Evolutionary conservation across 2,113 vertebrate genomes (phyloP).

Genomic region (Elachura formosa): DNA sequence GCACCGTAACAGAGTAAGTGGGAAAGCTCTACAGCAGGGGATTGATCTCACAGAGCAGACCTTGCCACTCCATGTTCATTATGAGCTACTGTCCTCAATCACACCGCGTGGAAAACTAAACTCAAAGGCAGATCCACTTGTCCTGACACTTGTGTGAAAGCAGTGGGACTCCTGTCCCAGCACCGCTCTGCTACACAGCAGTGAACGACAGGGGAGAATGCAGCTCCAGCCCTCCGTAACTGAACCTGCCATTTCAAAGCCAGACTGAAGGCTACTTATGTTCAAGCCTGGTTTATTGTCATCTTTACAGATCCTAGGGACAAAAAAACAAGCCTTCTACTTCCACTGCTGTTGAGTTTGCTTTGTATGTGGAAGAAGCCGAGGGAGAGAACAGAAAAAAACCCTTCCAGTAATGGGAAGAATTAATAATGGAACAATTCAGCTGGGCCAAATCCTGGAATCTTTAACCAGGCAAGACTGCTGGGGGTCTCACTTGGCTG

Average conservation of each 20-base stretch:
- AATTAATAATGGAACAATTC: neutral
- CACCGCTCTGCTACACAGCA: neutral
- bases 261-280: neutral
- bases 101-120: neutral
- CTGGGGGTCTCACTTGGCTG: neutral
- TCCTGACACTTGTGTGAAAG: neutral
- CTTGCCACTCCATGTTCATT: neutral
- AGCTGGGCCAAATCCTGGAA: neutral
- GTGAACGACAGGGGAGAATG: neutral
- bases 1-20: neutral
- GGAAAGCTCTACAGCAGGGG: neutral
- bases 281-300: neutral
- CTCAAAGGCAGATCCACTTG: neutral
- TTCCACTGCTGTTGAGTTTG: neutral
- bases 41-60: neutral
- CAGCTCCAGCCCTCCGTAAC: accelerated
- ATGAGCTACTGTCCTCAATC: neutral
- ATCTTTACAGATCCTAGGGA: neutral
- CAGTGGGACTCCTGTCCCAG: neutral
- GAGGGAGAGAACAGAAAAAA: neutral
- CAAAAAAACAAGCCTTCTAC: neutral
- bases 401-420: neutral
- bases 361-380: neutral
- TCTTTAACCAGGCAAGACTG: neutral
- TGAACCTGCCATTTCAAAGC: neutral